Evolutionary conservation across 2,113 vertebrate genomes (phyloP).

Genomic region (Pseudorhombus dupliciocellatus): DNA sequence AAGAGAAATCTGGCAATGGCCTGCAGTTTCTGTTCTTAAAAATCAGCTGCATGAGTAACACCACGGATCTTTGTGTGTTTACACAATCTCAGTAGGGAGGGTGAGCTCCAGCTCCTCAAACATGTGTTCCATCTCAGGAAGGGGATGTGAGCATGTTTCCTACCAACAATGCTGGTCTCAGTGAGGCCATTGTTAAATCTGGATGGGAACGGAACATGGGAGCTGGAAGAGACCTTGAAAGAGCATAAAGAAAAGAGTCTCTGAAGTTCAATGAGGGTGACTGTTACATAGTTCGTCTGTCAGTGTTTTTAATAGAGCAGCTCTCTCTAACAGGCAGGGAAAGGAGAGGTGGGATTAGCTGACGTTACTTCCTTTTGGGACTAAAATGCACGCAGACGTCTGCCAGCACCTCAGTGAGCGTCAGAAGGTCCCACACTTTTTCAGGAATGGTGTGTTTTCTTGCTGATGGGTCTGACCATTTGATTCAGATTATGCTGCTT

Average conservation of each 20-base stretch:
- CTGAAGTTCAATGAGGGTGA: slow-evolving; percentile 1
- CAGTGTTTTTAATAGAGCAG: slow-evolving; percentile 7
- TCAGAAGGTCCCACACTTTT: slow-evolving; percentile 54
- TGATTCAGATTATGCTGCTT: not conserved
- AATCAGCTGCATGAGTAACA: not conserved
- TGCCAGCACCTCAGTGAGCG: slow-evolving; percentile 44
- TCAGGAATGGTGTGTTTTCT: slow-evolving; percentile 6
- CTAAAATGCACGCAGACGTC: not conserved
- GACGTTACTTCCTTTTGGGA: not conserved
- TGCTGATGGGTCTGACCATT: not conserved
- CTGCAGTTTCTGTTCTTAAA: not conserved
- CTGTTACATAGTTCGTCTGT: not conserved
- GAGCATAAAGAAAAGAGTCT: slow-evolving; percentile 15
- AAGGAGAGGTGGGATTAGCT: not conserved
- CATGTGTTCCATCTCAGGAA: slow-evolving; percentile 63
- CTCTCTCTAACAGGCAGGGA: slow-evolving; percentile 9
- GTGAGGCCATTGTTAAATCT: slow-evolving; percentile 59
- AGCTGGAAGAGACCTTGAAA: slow-evolving; percentile 18
- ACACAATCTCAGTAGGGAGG: slow-evolving; percentile 21
- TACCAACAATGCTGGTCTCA: slow-evolving; percentile 27
- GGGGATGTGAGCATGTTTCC: slow-evolving; percentile 69
- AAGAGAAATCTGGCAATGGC: not conserved
- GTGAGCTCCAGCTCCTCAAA: slow-evolving; percentile 9
- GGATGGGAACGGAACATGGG: slow-evolving; percentile 6
- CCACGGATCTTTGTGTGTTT: slow-evolving; percentile 8